A percentile compares a stretch with the other conserved stretches of the same genome.
Evolutionary conservation across 2,797 vertebrate species (phyloP).

Genomic region (Danio albolineatus): DNA sequence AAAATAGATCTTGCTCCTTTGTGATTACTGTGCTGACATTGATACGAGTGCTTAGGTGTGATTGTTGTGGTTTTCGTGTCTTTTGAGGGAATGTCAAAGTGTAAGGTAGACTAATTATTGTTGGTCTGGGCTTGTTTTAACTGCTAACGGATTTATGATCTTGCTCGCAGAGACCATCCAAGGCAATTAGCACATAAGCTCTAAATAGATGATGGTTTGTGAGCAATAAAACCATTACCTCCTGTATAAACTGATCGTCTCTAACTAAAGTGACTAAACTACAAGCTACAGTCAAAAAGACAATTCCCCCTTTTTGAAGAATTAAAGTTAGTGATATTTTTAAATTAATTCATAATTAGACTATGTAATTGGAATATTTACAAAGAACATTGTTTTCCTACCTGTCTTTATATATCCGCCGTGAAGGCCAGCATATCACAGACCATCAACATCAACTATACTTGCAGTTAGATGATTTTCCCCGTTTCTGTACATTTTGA

Average conservation of each 20-base stretch:
- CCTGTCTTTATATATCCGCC: neutral
- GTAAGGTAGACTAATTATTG: constrained; percentile 72
- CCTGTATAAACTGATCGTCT: constrained; percentile 88
- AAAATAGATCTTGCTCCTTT: neutral
- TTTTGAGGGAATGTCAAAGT: constrained; percentile 54
- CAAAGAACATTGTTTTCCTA: neutral
- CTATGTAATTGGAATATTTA: constrained; percentile 2
- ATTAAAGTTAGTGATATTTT: constrained; percentile 72
- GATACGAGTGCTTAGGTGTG: constrained; percentile 65
- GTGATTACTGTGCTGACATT: constrained; percentile 1
- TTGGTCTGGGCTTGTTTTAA: constrained; percentile 77
- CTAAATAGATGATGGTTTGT: constrained; percentile 95
- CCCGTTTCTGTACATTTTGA: neutral
- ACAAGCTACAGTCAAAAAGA: constrained; percentile 90
- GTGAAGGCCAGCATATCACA: neutral
- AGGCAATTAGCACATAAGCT: constrained; percentile 95
- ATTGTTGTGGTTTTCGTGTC: constrained; percentile 31
- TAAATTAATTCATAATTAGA: constrained; percentile 1
- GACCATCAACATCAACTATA: neutral
- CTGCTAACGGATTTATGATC: constrained; percentile 93
- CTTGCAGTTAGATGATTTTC: neutral
- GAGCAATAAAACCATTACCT: constrained; percentile 97
- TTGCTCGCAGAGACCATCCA: constrained; percentile 87
- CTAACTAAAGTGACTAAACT: constrained; percentile 79
- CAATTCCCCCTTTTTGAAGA: constrained; percentile 82